Conservation (phyloP, 2,888 invertebrate genomes). For the Ctenicera cuprea region DNA sequence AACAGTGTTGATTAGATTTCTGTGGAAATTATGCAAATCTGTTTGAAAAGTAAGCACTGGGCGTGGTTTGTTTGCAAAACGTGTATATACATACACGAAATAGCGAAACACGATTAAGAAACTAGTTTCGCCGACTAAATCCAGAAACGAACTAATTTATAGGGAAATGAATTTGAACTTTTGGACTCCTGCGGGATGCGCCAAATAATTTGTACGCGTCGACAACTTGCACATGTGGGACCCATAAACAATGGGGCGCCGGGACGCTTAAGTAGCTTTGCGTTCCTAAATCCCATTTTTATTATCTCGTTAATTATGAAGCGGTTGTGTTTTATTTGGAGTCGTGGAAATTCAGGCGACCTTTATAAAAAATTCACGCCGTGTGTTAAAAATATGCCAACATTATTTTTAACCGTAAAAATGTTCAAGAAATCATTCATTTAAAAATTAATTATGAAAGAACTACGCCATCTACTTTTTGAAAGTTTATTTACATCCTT, state of each 20-base stretch:
- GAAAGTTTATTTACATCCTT: too few relatives aligned
- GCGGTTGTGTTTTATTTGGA: constrained; percentile 40
- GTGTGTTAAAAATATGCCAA: too few relatives aligned
- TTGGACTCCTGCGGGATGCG: constrained; percentile 33
- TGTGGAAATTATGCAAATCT: constrained; percentile 34
- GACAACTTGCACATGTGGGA: constrained; percentile 48
- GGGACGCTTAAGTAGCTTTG: constrained; percentile 34
- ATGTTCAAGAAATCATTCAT: too few relatives aligned
- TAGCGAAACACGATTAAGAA: constrained; percentile 32
- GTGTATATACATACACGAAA: constrained; percentile 5
- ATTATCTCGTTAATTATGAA: constrained; percentile 43
- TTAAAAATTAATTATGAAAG: too few relatives aligned
- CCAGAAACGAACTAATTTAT: constrained; percentile 29
- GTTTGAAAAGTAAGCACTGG: constrained; percentile 11
- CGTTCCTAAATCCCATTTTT: constrained; percentile 39
- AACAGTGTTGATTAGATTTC: constrained; percentile 36
- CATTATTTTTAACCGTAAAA: too few relatives aligned
- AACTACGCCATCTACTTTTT: too few relatives aligned
- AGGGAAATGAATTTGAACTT: constrained; percentile 38
- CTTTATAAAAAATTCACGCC: not conserved
- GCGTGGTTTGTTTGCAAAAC: not conserved
- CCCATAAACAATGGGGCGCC: constrained; percentile 39
- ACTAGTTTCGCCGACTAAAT: constrained; percentile 13
- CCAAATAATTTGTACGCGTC: constrained; percentile 45
- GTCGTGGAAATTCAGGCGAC: not conserved